A percentile compares a stretch with the other conserved stretches of the same genome.
phyloP scores from a whole-genome alignment of 2,113 vertebrate species.

The Alaudala cheleensis region DNA sequence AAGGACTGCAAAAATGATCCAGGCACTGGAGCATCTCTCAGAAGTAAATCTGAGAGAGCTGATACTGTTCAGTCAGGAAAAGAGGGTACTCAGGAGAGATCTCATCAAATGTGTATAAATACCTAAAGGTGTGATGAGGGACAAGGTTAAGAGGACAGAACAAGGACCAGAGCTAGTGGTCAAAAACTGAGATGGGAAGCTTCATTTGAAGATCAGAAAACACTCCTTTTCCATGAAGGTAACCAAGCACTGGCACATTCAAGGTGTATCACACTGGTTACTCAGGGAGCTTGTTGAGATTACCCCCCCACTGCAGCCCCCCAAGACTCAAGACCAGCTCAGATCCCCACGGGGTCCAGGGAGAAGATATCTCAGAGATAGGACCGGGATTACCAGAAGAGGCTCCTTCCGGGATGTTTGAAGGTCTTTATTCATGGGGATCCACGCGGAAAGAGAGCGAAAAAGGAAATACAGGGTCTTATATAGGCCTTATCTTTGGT shows the following conservation, averaged over 20 bases:
- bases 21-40: background rate
- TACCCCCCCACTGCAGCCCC: too few species aligned
- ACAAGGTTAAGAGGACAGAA: background rate
- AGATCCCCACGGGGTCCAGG: too few species aligned
- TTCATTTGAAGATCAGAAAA: background rate
- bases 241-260: background rate
- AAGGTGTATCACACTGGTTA: background rate
- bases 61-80: background rate
- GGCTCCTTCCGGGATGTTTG: too few species aligned
- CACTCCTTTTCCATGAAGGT: background rate
- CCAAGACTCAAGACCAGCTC: too few species aligned
- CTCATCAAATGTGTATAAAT: background rate
- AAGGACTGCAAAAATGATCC: background rate
- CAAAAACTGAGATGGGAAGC: background rate
- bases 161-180: background rate
- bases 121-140: background rate
- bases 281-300: background rate
- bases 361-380: too few species aligned
- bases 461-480: too few species aligned
- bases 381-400: too few species aligned
- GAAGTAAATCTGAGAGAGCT: background rate
- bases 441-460: too few species aligned
- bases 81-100: background rate
- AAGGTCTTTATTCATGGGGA: too few species aligned
- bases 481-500: too few species aligned